phyloP scores from a whole-genome alignment of 1,140 invertebrate species.

The Brachionus paranguensis region DNA sequence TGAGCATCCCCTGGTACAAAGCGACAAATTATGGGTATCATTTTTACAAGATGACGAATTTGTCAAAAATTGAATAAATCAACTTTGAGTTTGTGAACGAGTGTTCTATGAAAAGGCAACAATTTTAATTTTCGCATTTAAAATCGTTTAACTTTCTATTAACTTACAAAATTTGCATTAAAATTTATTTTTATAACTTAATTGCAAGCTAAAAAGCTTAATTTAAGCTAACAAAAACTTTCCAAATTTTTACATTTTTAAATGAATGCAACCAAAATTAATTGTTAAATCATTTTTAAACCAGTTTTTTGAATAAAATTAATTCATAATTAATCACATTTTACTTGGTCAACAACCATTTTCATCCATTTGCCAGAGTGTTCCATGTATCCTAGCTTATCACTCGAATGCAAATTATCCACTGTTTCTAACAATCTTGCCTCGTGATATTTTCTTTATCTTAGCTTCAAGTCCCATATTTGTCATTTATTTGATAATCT shows the following conservation, averaged over 20 bases:
- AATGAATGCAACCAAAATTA: neutral
- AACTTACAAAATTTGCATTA: constrained; percentile 16
- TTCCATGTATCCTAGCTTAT: neutral
- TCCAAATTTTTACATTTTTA: neutral
- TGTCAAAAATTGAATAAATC: constrained; percentile 15
- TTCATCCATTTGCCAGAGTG: neutral
- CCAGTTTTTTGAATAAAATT: neutral
- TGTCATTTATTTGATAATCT: neutral
- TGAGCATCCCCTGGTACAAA: constrained; percentile 24
- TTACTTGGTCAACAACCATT: neutral
- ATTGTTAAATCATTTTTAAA: neutral
- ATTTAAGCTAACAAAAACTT: neutral
- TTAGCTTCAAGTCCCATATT: neutral
- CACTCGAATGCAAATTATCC: neutral
- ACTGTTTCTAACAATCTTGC: neutral
- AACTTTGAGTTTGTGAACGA: neutral
- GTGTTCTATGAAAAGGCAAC: neutral
- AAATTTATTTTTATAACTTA: constrained; percentile 7
- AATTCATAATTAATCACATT: neutral
- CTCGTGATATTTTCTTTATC: neutral
- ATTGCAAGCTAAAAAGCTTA: neutral
- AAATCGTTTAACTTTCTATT: neutral
- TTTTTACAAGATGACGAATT: constrained; percentile 39
- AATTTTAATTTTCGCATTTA: neutral
- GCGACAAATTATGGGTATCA: constrained; percentile 26